Base-by-base conservation (phyloP, 2,113 vertebrate genomes). In the Dipodomys stephensi region DNA sequence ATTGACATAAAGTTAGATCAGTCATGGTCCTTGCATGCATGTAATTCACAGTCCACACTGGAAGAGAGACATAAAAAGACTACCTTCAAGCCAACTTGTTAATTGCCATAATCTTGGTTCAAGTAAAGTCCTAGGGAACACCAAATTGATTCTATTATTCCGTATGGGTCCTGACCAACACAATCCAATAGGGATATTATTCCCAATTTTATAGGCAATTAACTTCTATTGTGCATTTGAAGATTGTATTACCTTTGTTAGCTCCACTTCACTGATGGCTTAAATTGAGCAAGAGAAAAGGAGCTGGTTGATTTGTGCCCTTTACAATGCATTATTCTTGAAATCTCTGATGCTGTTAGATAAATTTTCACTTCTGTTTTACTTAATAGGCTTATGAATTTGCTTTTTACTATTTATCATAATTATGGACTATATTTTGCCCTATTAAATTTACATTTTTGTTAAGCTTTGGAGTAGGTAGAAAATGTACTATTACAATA, bases 191-290 rank as follows among this genome's bases (percentile, higher is more conserved):
- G 30, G 32, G 57, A 91, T 87, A 91, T 92, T 92, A 95, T 94
- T 95, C 93, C 68, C 39, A 68, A 94, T 95, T 95, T 91, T 93
- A 92, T 94, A 96, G 77, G 82, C 83, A 94, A 96, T 96, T 96
- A 97, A 96, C 81, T 95, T 96, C 89, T 84, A 92, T 94, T 96
- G 92, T 95, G 32, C 23, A 91, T 91, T 23, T 78, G 81, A 92
- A 93, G 73, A 95, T 91, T 92, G 57, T 71, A 93, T 94, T 96
- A 44, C 57, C 62, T 96, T 84, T 85, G 86, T 87, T 95, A 91
- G 89, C 71, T 83, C 90, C 8, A 96, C 60, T 27, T 88, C 86
- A 72, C 44, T 93, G 80, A 91, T 91, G 39, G 28, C 35, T 97
- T 88, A 90, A 93, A 69, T 95, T 92, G 93, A 92, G 60, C 83